Evolutionary conservation across 2,797 vertebrate genomes (phyloP), one percentile per base, ranked within the genome.

Genomic region (Cheirogaleus major): DNA sequence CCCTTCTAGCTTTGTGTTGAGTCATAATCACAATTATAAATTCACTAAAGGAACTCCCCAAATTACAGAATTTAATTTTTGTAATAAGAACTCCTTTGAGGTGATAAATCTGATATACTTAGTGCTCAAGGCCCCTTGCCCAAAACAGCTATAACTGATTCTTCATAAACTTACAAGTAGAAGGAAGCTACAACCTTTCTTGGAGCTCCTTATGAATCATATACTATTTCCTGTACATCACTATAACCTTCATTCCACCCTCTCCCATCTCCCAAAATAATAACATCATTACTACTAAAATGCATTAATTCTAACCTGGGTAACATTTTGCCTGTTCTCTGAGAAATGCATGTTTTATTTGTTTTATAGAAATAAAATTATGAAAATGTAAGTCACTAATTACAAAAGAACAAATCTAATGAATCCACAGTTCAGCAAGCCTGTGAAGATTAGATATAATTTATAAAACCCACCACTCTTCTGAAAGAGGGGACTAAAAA

Each of bases 41-140:
- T 23, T 27, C 15, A 85, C 22, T 78, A 88, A 25, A 73, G 43
- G 7, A 88, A 94, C 75, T 57, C 30, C 48, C n/a, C 72, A 86
- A 95, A 81, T 93, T 94, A 93, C 20, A 94, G 52, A 94, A 84
- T 89, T n/a, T 88, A 89, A 73, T 92, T 18, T 78, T 45, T 63
- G 38, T 88, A 86, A 43, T 81, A 91, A 84, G 70, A 95, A 91
- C 80, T 89, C 81, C 41, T 88, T 73, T 79, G 43, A 96, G n/a
- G 30, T 86, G 73, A 43, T 32, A 92, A 91, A 91, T 86, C 30
- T 89, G 52, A 91, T 48, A 43, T 43, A 78, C 5, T 85, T 87
- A 75, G 63, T 43, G 48, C 61, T 85, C 63, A 96, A 78, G 65
- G 10, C 6, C 0, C 38, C 18, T 89, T 70, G 80, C 14, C 59